Evolutionary conservation across 1,140 invertebrate species (phyloP).

Genomic region (Vanessa tameamea): DNA sequence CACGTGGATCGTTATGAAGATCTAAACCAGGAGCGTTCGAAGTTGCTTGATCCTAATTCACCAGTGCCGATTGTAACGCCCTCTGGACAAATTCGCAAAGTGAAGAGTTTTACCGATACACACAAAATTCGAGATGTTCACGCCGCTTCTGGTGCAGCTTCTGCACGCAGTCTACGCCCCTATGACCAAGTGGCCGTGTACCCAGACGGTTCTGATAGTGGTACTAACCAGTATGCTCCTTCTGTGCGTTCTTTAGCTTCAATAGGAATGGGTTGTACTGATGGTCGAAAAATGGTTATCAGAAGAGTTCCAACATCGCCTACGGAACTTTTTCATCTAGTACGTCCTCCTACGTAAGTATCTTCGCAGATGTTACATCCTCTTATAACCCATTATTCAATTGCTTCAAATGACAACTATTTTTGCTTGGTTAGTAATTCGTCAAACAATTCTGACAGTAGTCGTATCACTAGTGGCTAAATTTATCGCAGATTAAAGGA

Average conservation of each 20-base stretch:
- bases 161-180: constrained; percentile 69
- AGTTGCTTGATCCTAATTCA: constrained; percentile 60
- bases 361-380: constrained; percentile 65
- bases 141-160: constrained; percentile 70
- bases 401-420: constrained; percentile 51
- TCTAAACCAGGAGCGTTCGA: constrained; percentile 60
- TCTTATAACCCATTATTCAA: constrained; percentile 69
- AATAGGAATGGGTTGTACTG: constrained; percentile 91
- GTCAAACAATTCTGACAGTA: constrained; percentile 12
- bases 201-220: constrained; percentile 75
- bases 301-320: constrained; percentile 90
- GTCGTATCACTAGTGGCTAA: neutral
- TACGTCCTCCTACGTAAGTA: constrained; percentile 90
- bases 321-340: constrained; percentile 89
- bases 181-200: constrained; percentile 71
- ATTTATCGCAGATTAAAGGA: neutral
- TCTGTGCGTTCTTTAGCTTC: constrained; percentile 89
- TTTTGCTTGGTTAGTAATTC: constrained; percentile 23
- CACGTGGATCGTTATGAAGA: constrained; percentile 70
- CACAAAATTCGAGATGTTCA: constrained; percentile 72
- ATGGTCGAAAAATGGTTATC: constrained; percentile 91
- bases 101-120: constrained; percentile 75
- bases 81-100: constrained; percentile 75
- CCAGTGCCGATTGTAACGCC: constrained; percentile 65
- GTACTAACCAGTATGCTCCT: constrained; percentile 80